Percentiles rank a stretch among this genome's conserved stretches.
Evolutionary conservation across 2,888 invertebrate species (phyloP).

Genomic region (Tholera decimalis): DNA sequence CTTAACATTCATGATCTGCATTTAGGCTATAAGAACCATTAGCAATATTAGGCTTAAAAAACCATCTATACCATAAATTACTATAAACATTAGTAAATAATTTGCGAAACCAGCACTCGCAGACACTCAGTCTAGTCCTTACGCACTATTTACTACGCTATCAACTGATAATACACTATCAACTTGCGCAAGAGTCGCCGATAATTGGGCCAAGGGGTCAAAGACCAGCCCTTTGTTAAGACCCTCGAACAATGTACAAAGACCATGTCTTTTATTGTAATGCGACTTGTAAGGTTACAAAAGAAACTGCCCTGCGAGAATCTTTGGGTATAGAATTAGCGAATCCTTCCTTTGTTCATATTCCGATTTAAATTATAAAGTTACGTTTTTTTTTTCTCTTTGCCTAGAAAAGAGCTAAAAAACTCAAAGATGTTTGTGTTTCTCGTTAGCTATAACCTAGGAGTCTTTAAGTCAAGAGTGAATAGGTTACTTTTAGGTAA

Average conservation of each 20-base stretch:
- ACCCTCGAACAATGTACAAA: slow-evolving; percentile 66
- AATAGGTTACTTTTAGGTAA: too few relatives aligned
- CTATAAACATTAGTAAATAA: slow-evolving; percentile 47
- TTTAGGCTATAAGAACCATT: too few relatives aligned
- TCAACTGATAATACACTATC: slow-evolving; percentile 70
- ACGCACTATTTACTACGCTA: slow-evolving; percentile 67
- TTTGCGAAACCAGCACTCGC: slow-evolving; percentile 48
- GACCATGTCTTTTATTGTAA: slow-evolving; percentile 64
- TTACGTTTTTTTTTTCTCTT: slow-evolving; percentile 4
- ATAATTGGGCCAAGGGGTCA: slow-evolving; percentile 82
- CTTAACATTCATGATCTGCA: neutral
- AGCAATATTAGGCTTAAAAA: neutral
- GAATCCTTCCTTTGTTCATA: slow-evolving; percentile 34
- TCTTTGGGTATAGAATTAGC: slow-evolving; percentile 45
- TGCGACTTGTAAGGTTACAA: slow-evolving; percentile 54
- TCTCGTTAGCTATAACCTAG: too few relatives aligned
- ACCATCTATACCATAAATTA: slow-evolving; percentile 16
- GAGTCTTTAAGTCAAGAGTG: too few relatives aligned
- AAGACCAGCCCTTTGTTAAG: slow-evolving; percentile 78
- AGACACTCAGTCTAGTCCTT: slow-evolving; percentile 61
- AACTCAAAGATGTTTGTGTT: neutral
- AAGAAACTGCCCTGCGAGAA: slow-evolving; percentile 49
- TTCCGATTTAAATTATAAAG: slow-evolving; percentile 35
- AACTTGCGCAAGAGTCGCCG: slow-evolving; percentile 71
- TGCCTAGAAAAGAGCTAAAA: neutral